Base-by-base conservation (phyloP, 2,113 vertebrate genomes). In the Solea solea region DNA sequence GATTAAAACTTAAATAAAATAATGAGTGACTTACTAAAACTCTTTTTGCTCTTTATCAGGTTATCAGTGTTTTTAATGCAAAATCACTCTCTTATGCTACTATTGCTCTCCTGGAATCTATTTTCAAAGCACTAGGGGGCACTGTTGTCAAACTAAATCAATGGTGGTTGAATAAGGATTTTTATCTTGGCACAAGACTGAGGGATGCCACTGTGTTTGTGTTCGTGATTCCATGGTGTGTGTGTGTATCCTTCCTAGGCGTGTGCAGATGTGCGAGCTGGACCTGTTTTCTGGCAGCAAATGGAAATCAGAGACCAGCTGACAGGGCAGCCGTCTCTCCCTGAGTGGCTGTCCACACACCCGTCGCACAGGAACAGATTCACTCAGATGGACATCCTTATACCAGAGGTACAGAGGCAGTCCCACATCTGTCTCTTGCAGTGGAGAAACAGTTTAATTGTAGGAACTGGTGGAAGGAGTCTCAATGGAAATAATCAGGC, bases 281-380 rank as follows among this genome's bases (percentile, higher is more conserved):
- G 95, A 65, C 93, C 95, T 0, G 95, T 98, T 2, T 97, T 98
- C 86, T 99, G 98, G 98, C 95, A 96, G 82, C 95, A 96, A 83
- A 95, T 99, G 95, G 95, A 98, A 57, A 53, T 97, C 54, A 73
- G 69, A 60, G 94, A 96, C 21, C 79, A 50, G 56, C 74, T 96
- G 27, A 81, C 60, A 1, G 95, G 93, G 12, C 89, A 93, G 27
- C 89, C 88, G 16, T 91, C 62, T 62, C 1, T 95, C 25, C 96
- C 97, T 0, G 95, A 98, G 85, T 99, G 97, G 96, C 91, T 98
- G 44, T 99, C 97, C 71, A 98, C 98, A 4, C 98, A 99, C 74
- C 97, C 97, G 2, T 97, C 97, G 3, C 96, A 98, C 73, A 95
- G 87, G 46, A 97, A 94, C 76, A 94, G 96, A 72, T 91, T 90